phyloP scores from a whole-genome alignment of 2,113 vertebrate genomes.

The Seriola rivoliana region DNA sequence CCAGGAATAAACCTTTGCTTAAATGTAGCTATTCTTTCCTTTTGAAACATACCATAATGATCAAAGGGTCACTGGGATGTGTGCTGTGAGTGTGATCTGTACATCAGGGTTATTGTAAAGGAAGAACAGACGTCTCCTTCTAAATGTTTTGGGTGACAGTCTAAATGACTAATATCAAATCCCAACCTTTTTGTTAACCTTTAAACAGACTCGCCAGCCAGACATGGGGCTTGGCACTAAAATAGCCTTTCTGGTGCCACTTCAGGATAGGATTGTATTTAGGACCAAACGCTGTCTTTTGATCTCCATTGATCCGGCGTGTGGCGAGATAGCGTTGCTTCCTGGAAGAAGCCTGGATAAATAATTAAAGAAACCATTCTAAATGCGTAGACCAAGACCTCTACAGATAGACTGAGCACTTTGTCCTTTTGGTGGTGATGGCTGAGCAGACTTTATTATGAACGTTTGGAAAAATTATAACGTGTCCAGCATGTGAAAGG shows the following conservation, averaged over 20 bases:
- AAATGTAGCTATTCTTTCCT: slow-evolving; percentile 1
- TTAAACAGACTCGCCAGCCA: slow-evolving; percentile 38
- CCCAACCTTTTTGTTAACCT: slow-evolving; percentile 48
- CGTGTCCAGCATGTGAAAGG: slow-evolving; percentile 18
- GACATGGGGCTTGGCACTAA: slow-evolving; percentile 54
- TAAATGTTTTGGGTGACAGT: slow-evolving; percentile 31
- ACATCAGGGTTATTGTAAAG: not conserved
- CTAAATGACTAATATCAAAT: slow-evolving; percentile 28
- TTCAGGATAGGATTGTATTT: slow-evolving; percentile 71
- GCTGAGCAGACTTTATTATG: slow-evolving; percentile 15
- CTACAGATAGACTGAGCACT: slow-evolving; percentile 60
- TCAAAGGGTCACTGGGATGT: not conserved
- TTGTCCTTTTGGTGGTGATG: slow-evolving; percentile 40
- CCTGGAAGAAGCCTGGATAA: slow-evolving; percentile 73
- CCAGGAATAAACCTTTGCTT: not conserved
- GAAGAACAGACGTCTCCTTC: not conserved
- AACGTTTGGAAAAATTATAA: slow-evolving; percentile 20
- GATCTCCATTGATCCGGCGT: slow-evolving; percentile 81
- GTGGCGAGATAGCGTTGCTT: slow-evolving; percentile 67
- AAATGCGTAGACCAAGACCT: slow-evolving; percentile 67
- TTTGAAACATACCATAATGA: slow-evolving; percentile 1
- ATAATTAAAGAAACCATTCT: slow-evolving; percentile 80
- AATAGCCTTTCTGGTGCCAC: slow-evolving; percentile 63
- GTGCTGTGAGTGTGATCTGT: not conserved
- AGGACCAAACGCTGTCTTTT: slow-evolving; percentile 77